Percentiles rank a stretch among this genome's conserved stretches.
Evolutionary conservation across 1,140 invertebrate genomes (phyloP).

Genomic region (Leptopilina clavipes): DNA sequence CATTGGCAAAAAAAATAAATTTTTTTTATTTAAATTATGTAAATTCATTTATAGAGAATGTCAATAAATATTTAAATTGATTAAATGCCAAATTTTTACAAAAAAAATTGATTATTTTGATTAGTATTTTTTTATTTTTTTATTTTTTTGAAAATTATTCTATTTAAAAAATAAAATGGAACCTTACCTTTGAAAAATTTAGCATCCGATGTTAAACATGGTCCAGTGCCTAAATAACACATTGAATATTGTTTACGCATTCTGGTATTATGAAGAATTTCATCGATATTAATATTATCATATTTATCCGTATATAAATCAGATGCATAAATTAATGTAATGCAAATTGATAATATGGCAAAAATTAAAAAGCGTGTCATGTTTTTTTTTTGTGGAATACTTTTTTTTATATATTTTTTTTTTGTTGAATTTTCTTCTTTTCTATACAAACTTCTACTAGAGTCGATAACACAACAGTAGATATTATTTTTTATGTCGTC

Average conservation of each 20-base stretch:
- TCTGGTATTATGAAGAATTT: conserved; percentile 48
- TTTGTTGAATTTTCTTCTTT: background rate
- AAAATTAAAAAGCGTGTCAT: background rate
- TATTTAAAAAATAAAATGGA: background rate
- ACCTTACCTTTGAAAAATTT: conserved; percentile 59
- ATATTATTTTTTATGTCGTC: background rate
- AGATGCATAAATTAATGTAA: background rate
- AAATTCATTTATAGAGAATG: too few species aligned
- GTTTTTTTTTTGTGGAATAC: background rate
- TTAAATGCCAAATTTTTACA: too few species aligned
- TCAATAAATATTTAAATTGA: too few species aligned
- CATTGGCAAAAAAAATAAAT: background rate
- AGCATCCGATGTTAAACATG: conserved; percentile 61
- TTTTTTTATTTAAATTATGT: too few species aligned
- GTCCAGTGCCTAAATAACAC: conserved; percentile 63
- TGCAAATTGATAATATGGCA: background rate
- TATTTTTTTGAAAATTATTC: too few species aligned
- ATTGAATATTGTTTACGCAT: conserved; percentile 59
- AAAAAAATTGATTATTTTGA: too few species aligned
- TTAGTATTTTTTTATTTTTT: too few species aligned
- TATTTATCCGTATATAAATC: conserved; percentile 65
- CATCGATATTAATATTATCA: conserved; percentile 61
- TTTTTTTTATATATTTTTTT: background rate
- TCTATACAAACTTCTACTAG: background rate
- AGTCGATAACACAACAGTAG: background rate